Evolutionary conservation across 2,797 vertebrate genomes (phyloP).

Genomic region (Florisuga fusca): DNA sequence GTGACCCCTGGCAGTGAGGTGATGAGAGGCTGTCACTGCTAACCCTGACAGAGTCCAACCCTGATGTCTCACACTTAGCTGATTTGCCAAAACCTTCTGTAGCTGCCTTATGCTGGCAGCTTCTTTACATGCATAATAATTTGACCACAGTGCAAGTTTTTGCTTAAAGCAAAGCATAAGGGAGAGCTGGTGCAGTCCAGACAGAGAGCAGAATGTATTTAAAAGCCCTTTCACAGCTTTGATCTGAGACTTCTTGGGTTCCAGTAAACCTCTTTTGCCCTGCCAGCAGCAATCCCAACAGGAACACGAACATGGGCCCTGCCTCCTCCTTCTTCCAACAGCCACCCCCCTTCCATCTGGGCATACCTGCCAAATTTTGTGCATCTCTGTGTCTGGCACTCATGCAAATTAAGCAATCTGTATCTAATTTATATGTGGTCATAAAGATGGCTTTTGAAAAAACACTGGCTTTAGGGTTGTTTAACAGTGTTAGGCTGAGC

Average conservation of each 20-base stretch:
- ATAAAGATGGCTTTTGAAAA: not conserved
- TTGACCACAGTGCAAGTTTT: slow-evolving; percentile 3
- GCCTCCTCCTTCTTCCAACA: not conserved
- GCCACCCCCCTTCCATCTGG: not conserved
- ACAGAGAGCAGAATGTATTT: not conserved
- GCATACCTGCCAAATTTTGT: slow-evolving; percentile 15
- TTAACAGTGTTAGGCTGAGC: not conserved
- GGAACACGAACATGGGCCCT: not conserved
- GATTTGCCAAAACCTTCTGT: not conserved
- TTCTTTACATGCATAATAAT: not conserved
- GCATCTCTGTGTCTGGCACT: slow-evolving; percentile 47
- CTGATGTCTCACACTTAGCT: not conserved
- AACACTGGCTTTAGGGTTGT: not conserved
- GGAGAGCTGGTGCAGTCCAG: not conserved
- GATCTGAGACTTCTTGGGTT: not conserved
- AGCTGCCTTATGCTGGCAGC: not conserved
- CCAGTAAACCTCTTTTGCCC: not conserved
- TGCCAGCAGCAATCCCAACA: not conserved
- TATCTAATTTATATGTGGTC: slow-evolving; percentile 26
- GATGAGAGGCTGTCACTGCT: not conserved
- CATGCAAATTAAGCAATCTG: slow-evolving; percentile 59
- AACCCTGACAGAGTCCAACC: not conserved
- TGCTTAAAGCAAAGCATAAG: slow-evolving; percentile 6
- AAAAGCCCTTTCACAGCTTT: slow-evolving; percentile 37
- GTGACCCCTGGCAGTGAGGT: not conserved